Evolutionary conservation across 2,888 invertebrate species (phyloP).

Genomic region (Mechanitis mazaeus): DNA sequence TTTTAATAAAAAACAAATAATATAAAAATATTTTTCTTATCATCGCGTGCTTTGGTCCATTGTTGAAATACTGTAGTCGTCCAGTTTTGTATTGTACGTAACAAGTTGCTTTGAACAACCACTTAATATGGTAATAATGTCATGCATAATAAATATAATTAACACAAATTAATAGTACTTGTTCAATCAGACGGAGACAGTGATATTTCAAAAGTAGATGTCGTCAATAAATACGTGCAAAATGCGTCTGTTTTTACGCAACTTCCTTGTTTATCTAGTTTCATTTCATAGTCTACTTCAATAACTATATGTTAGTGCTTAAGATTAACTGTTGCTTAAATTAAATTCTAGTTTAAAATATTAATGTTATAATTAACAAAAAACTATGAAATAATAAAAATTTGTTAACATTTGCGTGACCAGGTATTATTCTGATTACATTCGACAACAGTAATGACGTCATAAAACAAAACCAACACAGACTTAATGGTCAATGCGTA

Average conservation of each 20-base stretch:
- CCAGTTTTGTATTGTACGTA: slow-evolving; percentile 12
- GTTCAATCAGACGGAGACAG: slow-evolving; percentile 21
- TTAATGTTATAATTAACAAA: slow-evolving; percentile 6
- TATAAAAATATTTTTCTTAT: not conserved
- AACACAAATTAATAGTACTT: slow-evolving; percentile 21
- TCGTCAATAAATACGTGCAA: slow-evolving; percentile 2
- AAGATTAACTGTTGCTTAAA: not conserved
- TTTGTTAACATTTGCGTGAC: slow-evolving; percentile 31
- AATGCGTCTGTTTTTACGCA: not conserved
- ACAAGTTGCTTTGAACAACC: slow-evolving; percentile 20
- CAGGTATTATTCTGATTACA: slow-evolving; percentile 28
- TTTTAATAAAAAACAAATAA: no score
- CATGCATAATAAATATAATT: slow-evolving; percentile 21
- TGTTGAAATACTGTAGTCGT: slow-evolving; percentile 11
- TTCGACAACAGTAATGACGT: slow-evolving; percentile 29
- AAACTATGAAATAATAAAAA: slow-evolving; percentile 28
- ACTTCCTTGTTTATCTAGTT: slow-evolving; percentile 3
- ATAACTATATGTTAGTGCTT: no score
- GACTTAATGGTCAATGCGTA: slow-evolving; percentile 14
- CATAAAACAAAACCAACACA: slow-evolving; percentile 28
- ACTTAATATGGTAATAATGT: slow-evolving; percentile 23
- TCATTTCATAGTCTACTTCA: not conserved
- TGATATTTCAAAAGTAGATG: slow-evolving; percentile 15
- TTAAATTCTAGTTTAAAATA: no score
- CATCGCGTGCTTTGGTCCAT: slow-evolving; percentile 12